Percentiles rank a stretch among this genome's conserved stretches.
phyloP scores from a whole-genome alignment of 2,113 vertebrate genomes.

The Ursus arctos region DNA sequence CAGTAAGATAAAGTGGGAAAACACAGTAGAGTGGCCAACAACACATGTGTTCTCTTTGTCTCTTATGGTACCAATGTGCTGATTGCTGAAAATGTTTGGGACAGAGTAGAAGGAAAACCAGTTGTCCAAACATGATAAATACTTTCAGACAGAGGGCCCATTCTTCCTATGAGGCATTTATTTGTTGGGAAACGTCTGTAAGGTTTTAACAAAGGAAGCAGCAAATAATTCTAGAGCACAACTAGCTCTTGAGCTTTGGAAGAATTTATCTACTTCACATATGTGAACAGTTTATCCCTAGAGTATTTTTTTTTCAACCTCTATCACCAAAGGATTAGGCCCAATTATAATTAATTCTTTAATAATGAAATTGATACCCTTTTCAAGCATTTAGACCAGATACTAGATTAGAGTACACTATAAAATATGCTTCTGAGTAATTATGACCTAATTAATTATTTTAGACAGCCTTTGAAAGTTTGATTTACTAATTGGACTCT shows the following conservation, averaged over 20 bases:
- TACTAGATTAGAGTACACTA: constrained; percentile 71
- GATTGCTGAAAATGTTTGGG: not conserved
- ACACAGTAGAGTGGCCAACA: not conserved
- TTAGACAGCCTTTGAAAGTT: constrained; percentile 76
- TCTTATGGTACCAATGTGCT: not conserved
- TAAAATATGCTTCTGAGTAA: constrained; percentile 69
- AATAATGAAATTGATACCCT: constrained; percentile 73
- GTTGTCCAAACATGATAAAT: not conserved
- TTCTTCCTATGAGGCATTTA: not conserved
- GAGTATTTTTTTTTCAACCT: constrained; percentile 33
- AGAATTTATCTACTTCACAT: constrained; percentile 42
- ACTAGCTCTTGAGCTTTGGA: not conserved
- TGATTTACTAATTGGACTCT: constrained; percentile 77
- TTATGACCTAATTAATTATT: constrained; percentile 81
- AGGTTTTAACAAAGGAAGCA: not conserved
- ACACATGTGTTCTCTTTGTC: not conserved
- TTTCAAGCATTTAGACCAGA: constrained; percentile 73
- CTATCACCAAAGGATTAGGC: constrained; percentile 63
- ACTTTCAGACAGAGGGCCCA: not conserved
- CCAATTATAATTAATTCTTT: constrained; percentile 80
- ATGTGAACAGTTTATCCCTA: constrained; percentile 32
- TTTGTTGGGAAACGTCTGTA: not conserved
- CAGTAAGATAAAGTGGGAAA: not conserved
- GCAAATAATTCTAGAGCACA: constrained; percentile 10
- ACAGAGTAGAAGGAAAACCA: not conserved